Conservation (phyloP, 1,140 invertebrate species). For the Sinonovacula constricta region DNA sequence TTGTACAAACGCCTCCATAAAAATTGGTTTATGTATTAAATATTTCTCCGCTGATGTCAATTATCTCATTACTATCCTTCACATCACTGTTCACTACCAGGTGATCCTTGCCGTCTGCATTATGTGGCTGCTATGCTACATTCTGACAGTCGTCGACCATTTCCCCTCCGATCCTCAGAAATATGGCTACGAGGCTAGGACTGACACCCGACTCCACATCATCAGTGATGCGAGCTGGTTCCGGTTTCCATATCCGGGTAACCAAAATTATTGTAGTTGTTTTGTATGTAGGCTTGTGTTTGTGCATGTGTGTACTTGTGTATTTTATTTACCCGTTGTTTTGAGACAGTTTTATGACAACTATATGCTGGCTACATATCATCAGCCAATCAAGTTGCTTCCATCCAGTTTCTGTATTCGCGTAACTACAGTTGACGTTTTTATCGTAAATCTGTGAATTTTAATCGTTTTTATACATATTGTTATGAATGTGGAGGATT, state of each 20-base stretch:
- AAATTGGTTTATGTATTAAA: too few relatives aligned
- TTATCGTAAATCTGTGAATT: too few relatives aligned
- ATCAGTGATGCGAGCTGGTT: slow-evolving; percentile 90
- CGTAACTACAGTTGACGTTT: too few relatives aligned
- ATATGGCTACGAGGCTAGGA: slow-evolving; percentile 85
- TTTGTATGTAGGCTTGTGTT: background rate
- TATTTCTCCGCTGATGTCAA: too few relatives aligned
- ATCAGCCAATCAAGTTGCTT: background rate
- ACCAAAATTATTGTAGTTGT: too few relatives aligned
- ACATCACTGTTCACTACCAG: too few relatives aligned
- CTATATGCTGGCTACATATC: background rate
- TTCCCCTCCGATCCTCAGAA: slow-evolving; percentile 78
- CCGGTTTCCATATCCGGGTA: slow-evolving; percentile 90
- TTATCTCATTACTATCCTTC: too few relatives aligned
- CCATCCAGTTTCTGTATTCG: too few relatives aligned
- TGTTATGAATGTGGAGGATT: too few relatives aligned
- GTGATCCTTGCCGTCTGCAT: slow-evolving; percentile 5
- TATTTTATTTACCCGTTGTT: background rate
- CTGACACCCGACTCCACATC: slow-evolving; percentile 87
- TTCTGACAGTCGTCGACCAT: slow-evolving; percentile 85
- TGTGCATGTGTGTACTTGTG: background rate
- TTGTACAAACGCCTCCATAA: too few relatives aligned
- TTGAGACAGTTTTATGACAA: background rate
- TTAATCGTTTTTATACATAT: too few relatives aligned
- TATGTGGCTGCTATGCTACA: slow-evolving; percentile 86